A percentile compares a stretch with the other conserved stretches of the same genome.
Evolutionary conservation across 1,140 invertebrate genomes (phyloP).

Genomic region (Metopolophium dirhodum): DNA sequence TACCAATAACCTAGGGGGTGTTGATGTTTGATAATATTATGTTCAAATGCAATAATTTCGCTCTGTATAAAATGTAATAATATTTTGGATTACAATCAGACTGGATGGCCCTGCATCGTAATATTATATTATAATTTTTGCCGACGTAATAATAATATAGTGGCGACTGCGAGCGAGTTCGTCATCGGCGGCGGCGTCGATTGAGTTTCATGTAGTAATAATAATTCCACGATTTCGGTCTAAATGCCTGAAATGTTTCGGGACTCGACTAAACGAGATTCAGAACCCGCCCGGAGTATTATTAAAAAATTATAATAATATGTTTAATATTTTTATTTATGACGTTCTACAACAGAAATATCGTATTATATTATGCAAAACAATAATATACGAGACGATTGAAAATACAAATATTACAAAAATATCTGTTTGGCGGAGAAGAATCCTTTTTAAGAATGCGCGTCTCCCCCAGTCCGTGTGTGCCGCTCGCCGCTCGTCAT

Average conservation of each 20-base stretch:
- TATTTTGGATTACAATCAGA: too few species aligned
- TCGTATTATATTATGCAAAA: background rate
- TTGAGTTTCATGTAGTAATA: background rate
- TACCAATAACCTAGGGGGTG: too few species aligned
- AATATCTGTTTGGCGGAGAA: background rate
- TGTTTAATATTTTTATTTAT: conserved; percentile 11
- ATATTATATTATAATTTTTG: background rate
- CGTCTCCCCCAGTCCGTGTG: background rate
- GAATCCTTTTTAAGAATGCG: background rate
- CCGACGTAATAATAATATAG: background rate
- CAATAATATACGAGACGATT: background rate
- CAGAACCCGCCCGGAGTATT: background rate
- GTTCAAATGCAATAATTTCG: too few species aligned
- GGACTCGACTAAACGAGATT: background rate
- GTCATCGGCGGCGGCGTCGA: background rate
- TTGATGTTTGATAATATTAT: too few species aligned
- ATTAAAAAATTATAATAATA: background rate
- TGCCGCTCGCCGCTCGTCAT: background rate
- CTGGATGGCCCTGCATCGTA: too few species aligned
- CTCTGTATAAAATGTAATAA: too few species aligned
- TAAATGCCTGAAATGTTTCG: background rate
- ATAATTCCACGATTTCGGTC: background rate
- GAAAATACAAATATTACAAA: background rate
- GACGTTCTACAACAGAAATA: background rate
- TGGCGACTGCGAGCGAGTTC: background rate